Evolutionary conservation across 2,888 invertebrate species (phyloP).

Genomic region (Cryptosula pallasiana): DNA sequence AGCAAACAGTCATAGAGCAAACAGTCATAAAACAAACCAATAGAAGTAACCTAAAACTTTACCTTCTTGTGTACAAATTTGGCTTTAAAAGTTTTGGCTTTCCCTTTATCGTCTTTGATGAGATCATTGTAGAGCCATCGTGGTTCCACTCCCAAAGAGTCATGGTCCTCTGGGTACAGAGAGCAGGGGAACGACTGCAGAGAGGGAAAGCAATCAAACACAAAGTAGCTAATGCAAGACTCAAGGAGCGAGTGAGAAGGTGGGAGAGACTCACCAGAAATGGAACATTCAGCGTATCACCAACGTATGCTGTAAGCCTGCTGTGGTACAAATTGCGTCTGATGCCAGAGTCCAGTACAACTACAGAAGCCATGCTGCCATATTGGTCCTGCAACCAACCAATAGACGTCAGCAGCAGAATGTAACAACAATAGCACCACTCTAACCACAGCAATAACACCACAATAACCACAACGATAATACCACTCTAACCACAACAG

Average conservation of each 20-base stretch:
- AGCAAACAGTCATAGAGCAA: not conserved
- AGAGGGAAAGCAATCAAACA: no score
- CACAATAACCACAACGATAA: no score
- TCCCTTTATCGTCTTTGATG: not conserved
- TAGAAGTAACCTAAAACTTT: no score
- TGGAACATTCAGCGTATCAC: not conserved
- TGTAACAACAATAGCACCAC: no score
- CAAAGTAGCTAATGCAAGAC: no score
- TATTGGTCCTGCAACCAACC: not conserved
- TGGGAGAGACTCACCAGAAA: not conserved
- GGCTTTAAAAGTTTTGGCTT: not conserved
- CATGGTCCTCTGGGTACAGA: not conserved
- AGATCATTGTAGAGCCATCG: conserved; percentile 14
- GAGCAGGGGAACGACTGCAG: not conserved
- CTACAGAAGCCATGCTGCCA: not conserved
- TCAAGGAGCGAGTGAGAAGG: no score
- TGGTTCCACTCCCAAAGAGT: not conserved
- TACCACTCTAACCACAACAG: no score
- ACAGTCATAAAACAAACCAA: not conserved
- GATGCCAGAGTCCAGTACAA: not conserved
- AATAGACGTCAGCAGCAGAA: no score
- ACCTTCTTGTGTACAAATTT: conserved; percentile 22
- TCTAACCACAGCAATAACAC: no score
- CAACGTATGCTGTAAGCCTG: not conserved
- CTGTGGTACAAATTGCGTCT: not conserved